phyloP scores from a whole-genome alignment of 2,113 vertebrate genomes.

The Machaerirhynchus nigripectus region DNA sequence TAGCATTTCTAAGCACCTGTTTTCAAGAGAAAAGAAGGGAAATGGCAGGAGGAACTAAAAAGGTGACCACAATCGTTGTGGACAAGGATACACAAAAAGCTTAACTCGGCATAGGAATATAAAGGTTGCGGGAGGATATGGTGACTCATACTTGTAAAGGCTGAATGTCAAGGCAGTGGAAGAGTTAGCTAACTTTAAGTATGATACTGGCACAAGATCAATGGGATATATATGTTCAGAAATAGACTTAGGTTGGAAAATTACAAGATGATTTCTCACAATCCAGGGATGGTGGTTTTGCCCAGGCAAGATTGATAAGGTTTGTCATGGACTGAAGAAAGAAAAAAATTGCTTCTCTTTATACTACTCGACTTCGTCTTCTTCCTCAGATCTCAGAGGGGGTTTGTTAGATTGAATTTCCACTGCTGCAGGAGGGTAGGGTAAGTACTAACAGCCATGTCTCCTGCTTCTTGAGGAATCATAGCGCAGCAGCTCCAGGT shows the following conservation, averaged over 20 bases:
- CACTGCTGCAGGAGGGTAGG: neutral
- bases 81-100: neutral
- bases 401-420: neutral
- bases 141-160: neutral
- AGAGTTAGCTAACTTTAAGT: neutral
- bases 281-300: neutral
- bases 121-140: neutral
- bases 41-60: neutral
- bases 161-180: neutral
- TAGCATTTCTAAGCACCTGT: neutral
- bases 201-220: neutral
- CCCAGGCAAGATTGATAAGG: neutral
- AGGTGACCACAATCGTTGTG: rapidly evolving
- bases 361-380: neutral
- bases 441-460: neutral
- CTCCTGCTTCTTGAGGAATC: neutral
- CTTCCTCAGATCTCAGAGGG: neutral
- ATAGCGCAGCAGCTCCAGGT: neutral
- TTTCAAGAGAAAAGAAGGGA: neutral
- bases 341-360: neutral
- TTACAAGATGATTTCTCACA: neutral
- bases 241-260: neutral
- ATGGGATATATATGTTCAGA: neutral
- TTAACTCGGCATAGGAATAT: neutral
- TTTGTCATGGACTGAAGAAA: neutral